Percentiles rank a stretch among this genome's conserved stretches.
These are phyloP conservation scores for Sclerurus mexicanus DNA, from an alignment of 2,113 vertebrate genomes.

Conservation along the genomic window DNA sequence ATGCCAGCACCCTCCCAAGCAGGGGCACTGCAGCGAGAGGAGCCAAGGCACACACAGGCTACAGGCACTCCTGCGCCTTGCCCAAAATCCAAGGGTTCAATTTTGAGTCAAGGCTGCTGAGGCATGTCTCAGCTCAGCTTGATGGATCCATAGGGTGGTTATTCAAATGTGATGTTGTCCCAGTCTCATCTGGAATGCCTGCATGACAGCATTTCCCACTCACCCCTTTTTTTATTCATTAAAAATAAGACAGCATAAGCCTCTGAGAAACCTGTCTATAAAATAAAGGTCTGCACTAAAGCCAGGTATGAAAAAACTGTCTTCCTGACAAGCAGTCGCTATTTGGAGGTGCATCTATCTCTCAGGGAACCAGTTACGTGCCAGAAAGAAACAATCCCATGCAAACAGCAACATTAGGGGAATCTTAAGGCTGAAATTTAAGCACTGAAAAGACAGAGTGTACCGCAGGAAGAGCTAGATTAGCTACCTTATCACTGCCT, in stretches of 20 bases:
- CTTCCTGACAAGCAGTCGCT: constrained; percentile 59
- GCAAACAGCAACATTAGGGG: constrained; percentile 1
- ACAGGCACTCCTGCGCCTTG: background rate
- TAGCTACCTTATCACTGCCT: constrained; percentile 57
- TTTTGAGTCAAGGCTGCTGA: constrained; percentile 2
- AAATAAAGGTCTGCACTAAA: constrained; percentile 53
- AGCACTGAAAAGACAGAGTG: constrained; percentile 35
- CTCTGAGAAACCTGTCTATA: constrained; percentile 63
- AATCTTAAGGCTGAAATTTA: constrained; percentile 38
- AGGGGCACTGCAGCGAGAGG: background rate
- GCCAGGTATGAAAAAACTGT: constrained; percentile 38
- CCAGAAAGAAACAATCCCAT: constrained; percentile 22
- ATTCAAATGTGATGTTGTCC: constrained; percentile 63
- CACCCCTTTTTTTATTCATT: background rate
- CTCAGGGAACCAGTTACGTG: background rate
- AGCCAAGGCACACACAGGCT: constrained; percentile 13
- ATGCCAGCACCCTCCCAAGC: background rate
- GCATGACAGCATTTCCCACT: background rate
- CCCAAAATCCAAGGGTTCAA: background rate
- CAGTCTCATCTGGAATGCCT: constrained; percentile 23
- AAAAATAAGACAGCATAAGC: constrained; percentile 37
- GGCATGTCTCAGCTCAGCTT: constrained; percentile 39
- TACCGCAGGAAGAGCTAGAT: constrained; percentile 43
- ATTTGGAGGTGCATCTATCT: constrained; percentile 41
- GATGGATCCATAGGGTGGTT: constrained; percentile 17